Evolutionary conservation across 2,113 vertebrate species (phyloP).

Genomic region (Lynx canadensis): DNA sequence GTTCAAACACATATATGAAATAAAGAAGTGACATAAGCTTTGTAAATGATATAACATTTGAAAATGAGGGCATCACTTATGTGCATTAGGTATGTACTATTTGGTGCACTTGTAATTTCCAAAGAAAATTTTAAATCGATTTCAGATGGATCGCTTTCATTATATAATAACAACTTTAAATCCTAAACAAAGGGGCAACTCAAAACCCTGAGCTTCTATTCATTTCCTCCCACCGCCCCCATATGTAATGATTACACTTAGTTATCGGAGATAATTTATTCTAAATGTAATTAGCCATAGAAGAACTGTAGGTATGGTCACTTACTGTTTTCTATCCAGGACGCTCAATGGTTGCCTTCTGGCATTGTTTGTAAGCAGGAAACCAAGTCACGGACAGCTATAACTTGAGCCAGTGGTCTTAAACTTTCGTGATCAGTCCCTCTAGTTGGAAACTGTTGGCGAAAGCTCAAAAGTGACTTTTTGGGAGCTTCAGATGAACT

Average conservation of each 20-base stretch:
- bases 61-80: neutral
- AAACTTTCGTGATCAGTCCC: neutral
- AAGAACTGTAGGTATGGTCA: neutral
- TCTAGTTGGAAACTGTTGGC: neutral
- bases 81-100: neutral
- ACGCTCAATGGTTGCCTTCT: neutral
- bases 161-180: neutral
- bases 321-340: neutral
- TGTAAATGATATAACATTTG: neutral
- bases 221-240: neutral
- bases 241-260: neutral
- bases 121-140: neutral
- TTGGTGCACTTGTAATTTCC: neutral
- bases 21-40: slow-evolving; percentile 40
- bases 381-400: neutral
- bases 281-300: neutral
- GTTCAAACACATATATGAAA: neutral
- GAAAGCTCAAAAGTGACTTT: neutral
- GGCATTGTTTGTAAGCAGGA: neutral
- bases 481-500: neutral
- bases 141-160: neutral
- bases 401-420: neutral
- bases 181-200: neutral
- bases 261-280: neutral
- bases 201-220: neutral